Conservation (phyloP, 2,113 vertebrate genomes). For the Orientallactaga bullata region DNA sequence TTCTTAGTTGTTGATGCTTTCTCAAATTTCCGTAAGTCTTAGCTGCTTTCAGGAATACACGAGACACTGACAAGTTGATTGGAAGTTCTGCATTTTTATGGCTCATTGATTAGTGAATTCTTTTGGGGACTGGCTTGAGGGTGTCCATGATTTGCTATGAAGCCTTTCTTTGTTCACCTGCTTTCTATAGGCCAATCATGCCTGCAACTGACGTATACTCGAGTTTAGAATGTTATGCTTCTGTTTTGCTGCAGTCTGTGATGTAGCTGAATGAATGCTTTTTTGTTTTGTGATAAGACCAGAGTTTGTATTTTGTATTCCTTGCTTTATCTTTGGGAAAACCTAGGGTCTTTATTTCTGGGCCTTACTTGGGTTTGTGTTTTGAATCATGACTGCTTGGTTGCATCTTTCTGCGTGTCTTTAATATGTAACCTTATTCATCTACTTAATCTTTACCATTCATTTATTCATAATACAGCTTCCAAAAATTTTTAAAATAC, state of each 20-base stretch:
- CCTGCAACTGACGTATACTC: neutral
- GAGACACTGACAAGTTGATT: neutral
- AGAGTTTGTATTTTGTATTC: neutral
- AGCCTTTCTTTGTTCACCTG: neutral
- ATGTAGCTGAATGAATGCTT: neutral
- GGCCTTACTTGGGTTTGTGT: neutral
- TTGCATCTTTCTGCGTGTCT: neutral
- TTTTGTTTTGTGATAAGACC: neutral
- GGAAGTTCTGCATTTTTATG: neutral
- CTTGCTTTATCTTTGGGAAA: neutral
- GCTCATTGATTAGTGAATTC: neutral
- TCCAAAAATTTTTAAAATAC: neutral
- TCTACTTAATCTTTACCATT: neutral
- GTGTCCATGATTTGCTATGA: neutral
- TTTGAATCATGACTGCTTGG: neutral
- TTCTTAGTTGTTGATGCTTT: neutral
- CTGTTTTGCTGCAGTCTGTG: neutral
- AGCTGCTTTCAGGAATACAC: neutral
- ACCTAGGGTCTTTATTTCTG: neutral
- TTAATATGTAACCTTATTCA: neutral
- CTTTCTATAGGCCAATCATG: neutral
- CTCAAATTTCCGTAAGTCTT: neutral
- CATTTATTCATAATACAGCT: neutral
- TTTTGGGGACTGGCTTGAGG: neutral
- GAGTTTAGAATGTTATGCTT: neutral